Percentiles rank a stretch among this genome's conserved stretches.
Conservation (phyloP, 2,113 vertebrate species). For the Gnathonemus echidnorhynchus region DNA sequence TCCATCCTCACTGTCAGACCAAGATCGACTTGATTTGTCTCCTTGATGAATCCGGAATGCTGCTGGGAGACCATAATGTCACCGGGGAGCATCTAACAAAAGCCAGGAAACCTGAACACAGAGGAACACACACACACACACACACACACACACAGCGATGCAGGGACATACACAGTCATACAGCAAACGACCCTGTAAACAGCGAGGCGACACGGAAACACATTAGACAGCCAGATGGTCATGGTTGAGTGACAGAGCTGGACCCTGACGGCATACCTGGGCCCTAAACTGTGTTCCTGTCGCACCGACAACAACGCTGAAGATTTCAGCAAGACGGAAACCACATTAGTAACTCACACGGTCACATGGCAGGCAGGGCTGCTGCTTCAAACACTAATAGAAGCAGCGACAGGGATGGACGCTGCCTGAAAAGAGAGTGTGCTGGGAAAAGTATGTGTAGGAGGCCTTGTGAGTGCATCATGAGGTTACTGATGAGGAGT, state of each 20-base stretch:
- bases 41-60: neutral
- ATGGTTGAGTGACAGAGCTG: neutral
- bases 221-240: neutral
- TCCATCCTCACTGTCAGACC: neutral
- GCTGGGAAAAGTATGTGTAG: neutral
- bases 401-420: neutral
- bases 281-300: neutral
- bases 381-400: neutral
- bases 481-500: neutral
- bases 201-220: neutral
- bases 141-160: neutral
- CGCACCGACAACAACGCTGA: neutral
- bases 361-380: neutral
- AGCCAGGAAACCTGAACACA: neutral
- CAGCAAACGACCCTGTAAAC: neutral
- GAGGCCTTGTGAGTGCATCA: neutral
- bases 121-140: neutral
- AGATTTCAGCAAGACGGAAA: neutral
- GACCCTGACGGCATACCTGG: neutral
- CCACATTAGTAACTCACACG: neutral
- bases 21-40: neutral
- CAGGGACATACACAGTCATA: neutral
- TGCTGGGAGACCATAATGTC: neutral
- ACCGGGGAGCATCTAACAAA: conserved; percentile 1
- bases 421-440: neutral